Conservation (phyloP, 2,113 vertebrate species). For the Chionomys nivalis region DNA sequence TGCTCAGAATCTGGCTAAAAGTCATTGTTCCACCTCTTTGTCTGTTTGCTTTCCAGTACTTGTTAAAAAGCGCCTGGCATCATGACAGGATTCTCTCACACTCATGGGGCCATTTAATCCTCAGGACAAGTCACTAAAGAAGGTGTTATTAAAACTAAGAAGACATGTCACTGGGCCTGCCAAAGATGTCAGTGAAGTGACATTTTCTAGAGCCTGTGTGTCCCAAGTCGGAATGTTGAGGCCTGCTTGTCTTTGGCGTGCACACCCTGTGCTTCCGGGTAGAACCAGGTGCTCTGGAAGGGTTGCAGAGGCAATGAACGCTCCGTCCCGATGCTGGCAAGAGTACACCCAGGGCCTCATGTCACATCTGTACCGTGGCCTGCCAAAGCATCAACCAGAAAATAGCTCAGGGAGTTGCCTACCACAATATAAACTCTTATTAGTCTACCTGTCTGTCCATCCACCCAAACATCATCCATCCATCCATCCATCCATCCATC, state of each 20-base stretch:
- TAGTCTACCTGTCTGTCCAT: neutral
- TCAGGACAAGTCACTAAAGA: neutral
- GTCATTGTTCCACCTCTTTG: neutral
- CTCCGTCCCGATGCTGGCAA: no score
- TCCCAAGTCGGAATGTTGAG: neutral
- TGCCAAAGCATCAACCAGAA: neutral
- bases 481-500: no score
- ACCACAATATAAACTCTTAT: neutral
- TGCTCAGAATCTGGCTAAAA: neutral
- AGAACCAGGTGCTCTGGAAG: neutral
- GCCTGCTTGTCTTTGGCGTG: neutral
- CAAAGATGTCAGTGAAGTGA: neutral
- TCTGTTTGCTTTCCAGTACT: neutral
- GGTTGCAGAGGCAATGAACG: neutral
- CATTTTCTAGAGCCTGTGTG: neutral
- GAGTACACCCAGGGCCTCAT: accelerated
- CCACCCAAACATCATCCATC: no score
- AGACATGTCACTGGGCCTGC: slow-evolving; percentile 17
- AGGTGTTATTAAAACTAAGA: slow-evolving; percentile 1
- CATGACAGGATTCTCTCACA: neutral
- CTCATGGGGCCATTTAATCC: slow-evolving; percentile 35
- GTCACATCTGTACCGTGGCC: neutral
- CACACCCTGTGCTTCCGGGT: neutral
- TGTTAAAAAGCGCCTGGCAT: neutral
- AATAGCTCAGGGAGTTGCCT: neutral